A percentile compares a stretch with the other conserved stretches of the same genome.
Conservation (phyloP, 2,888 invertebrate genomes). For the Dendrolimus pini region DNA sequence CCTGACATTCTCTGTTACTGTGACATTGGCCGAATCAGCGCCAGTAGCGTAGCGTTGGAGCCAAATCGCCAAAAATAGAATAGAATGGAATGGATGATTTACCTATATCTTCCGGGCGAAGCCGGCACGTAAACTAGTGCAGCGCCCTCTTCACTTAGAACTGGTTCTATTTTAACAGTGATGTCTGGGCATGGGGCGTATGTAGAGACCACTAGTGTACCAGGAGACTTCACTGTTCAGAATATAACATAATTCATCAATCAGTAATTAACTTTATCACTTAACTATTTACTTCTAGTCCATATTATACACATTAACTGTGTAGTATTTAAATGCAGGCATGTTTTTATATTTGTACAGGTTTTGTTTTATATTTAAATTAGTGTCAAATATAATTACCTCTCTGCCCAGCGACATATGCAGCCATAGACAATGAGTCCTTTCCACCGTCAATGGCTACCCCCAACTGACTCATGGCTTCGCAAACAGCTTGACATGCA, state of each 20-base stretch:
- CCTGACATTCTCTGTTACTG: too few species aligned
- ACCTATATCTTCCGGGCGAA: constrained; percentile 80
- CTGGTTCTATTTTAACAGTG: constrained; percentile 91
- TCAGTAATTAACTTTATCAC: too few species aligned
- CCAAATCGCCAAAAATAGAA: too few species aligned
- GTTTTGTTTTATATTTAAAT: too few species aligned
- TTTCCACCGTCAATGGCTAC: constrained; percentile 98
- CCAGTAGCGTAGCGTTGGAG: too few species aligned
- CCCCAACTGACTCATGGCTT: constrained; percentile 86
- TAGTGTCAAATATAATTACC: constrained; percentile 31
- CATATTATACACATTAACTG: too few species aligned
- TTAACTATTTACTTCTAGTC: too few species aligned
- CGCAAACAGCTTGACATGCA: constrained; percentile 93
- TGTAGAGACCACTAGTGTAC: constrained; percentile 95
- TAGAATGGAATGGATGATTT: constrained; percentile 5
- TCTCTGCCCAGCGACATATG: constrained; percentile 82
- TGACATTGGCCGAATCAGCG: too few species aligned
- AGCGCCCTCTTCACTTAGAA: constrained; percentile 83
- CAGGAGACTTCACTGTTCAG: constrained; percentile 82
- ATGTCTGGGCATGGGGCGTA: constrained; percentile 98
- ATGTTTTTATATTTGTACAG: too few species aligned
- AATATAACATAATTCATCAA: too few species aligned
- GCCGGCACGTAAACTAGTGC: constrained; percentile 87
- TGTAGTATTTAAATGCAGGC: too few species aligned
- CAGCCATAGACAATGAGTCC: constrained; percentile 98